Percentiles rank a stretch among this genome's conserved stretches.
Evolutionary conservation across 2,113 vertebrate genomes (phyloP).

Genomic region (Ictalurus furcatus): DNA sequence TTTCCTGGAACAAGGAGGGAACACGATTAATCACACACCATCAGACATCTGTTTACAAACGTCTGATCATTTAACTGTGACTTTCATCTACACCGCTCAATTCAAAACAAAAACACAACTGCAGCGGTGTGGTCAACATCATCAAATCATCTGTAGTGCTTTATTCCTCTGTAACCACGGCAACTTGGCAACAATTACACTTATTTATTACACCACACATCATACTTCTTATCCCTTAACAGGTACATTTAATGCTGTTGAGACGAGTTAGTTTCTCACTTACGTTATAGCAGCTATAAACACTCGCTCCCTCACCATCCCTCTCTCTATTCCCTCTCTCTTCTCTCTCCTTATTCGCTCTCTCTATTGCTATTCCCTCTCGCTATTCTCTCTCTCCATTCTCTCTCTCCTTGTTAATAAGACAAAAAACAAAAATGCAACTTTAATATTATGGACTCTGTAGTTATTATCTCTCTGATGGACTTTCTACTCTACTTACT

Average conservation of each 20-base stretch:
- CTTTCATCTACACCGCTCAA: background rate
- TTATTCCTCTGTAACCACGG: background rate
- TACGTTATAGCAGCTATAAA: no score
- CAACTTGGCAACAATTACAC: no score
- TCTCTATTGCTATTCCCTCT: no score
- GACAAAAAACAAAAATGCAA: background rate
- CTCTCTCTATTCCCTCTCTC: no score
- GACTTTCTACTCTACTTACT: background rate
- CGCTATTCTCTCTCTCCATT: no score
- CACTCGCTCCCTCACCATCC: no score
- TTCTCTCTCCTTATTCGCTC: no score
- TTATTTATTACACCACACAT: background rate
- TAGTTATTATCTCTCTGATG: background rate
- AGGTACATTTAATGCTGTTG: background rate
- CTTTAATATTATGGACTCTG: background rate
- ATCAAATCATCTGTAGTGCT: no score
- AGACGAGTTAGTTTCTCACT: no score
- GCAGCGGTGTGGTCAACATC: background rate
- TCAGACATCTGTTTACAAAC: background rate
- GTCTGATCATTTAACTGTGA: background rate
- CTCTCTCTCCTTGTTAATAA: no score
- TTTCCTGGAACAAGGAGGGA: conserved; percentile 78
- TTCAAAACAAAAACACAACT: background rate
- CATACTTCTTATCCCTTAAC: background rate
- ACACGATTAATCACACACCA: background rate